phyloP scores from a whole-genome alignment of 2,797 vertebrate genomes.

The Eupleurogrammus muticus region DNA sequence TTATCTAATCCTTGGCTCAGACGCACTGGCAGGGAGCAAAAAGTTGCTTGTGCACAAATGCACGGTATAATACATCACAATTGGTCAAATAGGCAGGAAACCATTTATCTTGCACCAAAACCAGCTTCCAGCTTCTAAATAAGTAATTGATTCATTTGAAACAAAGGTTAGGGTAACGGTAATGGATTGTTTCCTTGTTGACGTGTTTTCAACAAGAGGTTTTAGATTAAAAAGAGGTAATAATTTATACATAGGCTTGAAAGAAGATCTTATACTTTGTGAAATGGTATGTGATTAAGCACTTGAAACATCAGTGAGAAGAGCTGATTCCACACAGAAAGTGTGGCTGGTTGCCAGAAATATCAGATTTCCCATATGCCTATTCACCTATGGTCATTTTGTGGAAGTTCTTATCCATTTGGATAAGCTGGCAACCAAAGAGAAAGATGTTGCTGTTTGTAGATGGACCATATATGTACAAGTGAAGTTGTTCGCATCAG shows the following conservation, averaged over 20 bases:
- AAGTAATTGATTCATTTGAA: not conserved
- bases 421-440: not conserved
- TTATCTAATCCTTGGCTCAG: conserved; percentile 35
- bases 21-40: conserved; percentile 4
- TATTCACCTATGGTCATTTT: conserved; percentile 17
- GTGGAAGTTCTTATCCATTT: not conserved
- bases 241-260: not conserved
- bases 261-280: not conserved
- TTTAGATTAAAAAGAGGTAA: not conserved
- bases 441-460: not conserved
- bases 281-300: too few species aligned
- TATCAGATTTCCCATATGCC: conserved; percentile 13
- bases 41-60: not conserved
- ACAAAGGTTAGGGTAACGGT: not conserved
- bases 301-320: not conserved
- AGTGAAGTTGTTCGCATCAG: not conserved
- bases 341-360: conserved; percentile 17
- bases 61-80: not conserved
- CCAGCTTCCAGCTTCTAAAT: not conserved
- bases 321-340: conserved; percentile 18
- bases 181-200: not conserved
- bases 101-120: not conserved
- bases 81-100: conserved; percentile 6
- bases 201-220: not conserved
- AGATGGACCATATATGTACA: not conserved